These are phyloP conservation scores for Hoplostethus atlanticus DNA, from an alignment of 2,797 vertebrate genomes.

Conservation along the genomic window DNA sequence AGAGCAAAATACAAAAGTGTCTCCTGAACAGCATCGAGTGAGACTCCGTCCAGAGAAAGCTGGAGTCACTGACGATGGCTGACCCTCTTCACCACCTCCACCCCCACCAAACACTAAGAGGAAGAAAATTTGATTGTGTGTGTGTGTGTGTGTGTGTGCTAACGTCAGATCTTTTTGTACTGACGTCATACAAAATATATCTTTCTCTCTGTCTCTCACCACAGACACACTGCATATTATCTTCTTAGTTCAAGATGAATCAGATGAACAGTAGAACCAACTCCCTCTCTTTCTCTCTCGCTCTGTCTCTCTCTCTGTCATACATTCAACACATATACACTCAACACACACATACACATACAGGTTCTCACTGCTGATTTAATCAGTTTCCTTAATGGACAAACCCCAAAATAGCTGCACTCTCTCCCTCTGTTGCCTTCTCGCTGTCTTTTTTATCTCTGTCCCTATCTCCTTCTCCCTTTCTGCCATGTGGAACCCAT, in stretches of 20 bases:
- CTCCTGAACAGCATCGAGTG: too few species aligned
- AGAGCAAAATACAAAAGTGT: too few species aligned
- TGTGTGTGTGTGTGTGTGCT: slow-evolving; percentile 49
- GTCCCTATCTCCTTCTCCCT: slow-evolving; percentile 22
- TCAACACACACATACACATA: slow-evolving; percentile 19
- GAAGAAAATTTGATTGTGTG: background rate
- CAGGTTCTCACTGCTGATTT: slow-evolving; percentile 57
- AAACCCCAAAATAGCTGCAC: slow-evolving; percentile 65
- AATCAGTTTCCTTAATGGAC: slow-evolving; percentile 67
- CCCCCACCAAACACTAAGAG: too few species aligned
- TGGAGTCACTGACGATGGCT: too few species aligned
- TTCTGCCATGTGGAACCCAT: slow-evolving; percentile 41
- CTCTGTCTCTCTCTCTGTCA: too few species aligned
- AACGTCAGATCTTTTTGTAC: slow-evolving; percentile 60
- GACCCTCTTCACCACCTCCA: too few species aligned
- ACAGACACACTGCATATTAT: slow-evolving; percentile 8
- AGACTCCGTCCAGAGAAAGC: too few species aligned
- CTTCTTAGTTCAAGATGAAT: slow-evolving; percentile 28
- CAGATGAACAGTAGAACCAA: slow-evolving; percentile 37
- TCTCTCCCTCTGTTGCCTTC: slow-evolving; percentile 36
- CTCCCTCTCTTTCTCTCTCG: background rate
- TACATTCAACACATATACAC: background rate
- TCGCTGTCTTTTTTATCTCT: slow-evolving; percentile 35
- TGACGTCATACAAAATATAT: slow-evolving; percentile 61
- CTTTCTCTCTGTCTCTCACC: slow-evolving; percentile 23